Evolutionary conservation across 1,140 invertebrate species (phyloP), one percentile per base, ranked within the genome.

Genomic region (Atta colombica): DNA sequence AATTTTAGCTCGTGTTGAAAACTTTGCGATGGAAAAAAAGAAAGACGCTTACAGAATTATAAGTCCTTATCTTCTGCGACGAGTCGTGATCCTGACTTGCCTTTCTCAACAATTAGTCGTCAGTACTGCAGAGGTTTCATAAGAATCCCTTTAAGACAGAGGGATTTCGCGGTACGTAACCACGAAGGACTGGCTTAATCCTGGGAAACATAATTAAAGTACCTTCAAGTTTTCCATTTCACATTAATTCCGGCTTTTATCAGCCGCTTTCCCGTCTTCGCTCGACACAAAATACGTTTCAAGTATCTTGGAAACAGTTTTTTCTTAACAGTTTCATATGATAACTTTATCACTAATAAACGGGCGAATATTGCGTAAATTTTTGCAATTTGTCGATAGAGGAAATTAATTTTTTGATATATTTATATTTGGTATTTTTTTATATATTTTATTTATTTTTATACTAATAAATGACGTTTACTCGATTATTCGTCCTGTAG

Each of bases 141-240:
- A 69, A 84, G 88, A 84, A 90, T 87, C 71, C 72, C 74, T 60
- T 84, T 89, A 90, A 89, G 87, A 89, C 72, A 77, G 53, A 69
- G 61, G 39, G 85, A 87, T 89, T 84, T 85, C 18, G 77, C 45
- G 68, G 65, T 69, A 45, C 87, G 77, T 86, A 86, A 86, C 87
- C 87, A 55, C 84, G 45, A 87, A 81, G 87, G 68, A 49, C 51
- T 63, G 77, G 87, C 75, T 89, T 89, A 80, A 86, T 51, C 84
- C 86, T 39, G 75, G 61, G 84, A 87, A 82, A 89, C 85, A 81
- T 87, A 90, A 90, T 90, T 90, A 90, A 90, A 90, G 77, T 81
- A 51, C 58, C 85, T 87, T 55, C 58, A 87, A 90, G 78, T 85
- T 90, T 87, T 89, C 88, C 85, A 90, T 90, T 75, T 74, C 49